Percentiles rank a stretch among this genome's conserved stretches.
These are phyloP conservation scores for Diprion similis DNA, from an alignment of 1,140 invertebrate species.

Conservation along the genomic window DNA sequence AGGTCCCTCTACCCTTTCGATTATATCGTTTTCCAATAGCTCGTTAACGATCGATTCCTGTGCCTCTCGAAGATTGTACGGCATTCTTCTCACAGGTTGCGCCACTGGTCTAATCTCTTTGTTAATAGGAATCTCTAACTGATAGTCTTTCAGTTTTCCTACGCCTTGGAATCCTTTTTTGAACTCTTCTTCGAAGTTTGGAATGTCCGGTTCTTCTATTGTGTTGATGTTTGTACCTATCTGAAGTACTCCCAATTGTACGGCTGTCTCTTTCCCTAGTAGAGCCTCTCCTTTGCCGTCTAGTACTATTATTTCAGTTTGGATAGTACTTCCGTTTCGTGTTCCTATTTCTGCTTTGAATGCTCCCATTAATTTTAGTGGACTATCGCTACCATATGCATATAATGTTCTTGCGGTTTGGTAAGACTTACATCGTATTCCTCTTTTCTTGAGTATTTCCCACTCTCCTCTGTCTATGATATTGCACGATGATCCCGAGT, in stretches of 20 bases:
- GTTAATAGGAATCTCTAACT: conserved; percentile 12
- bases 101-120: neutral
- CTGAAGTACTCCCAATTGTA: neutral
- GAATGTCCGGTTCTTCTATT: neutral
- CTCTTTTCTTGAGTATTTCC: neutral
- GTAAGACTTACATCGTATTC: neutral
- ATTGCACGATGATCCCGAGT: conserved; percentile 9
- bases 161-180: neutral
- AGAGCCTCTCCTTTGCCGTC: conserved; percentile 11
- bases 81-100: conserved; percentile 20
- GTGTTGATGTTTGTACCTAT: no score
- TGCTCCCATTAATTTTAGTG: conserved; percentile 10
- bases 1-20: conserved; percentile 33
- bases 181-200: neutral
- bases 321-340: neutral
- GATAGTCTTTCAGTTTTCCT: conserved; percentile 10
- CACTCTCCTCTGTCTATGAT: conserved; percentile 11
- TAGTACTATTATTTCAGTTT: conserved; percentile 6
- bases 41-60: neutral
- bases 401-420: neutral
- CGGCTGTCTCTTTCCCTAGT: conserved; percentile 14
- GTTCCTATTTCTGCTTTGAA: neutral
- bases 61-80: neutral
- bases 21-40: neutral
- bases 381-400: neutral